Conservation (phyloP, 2,888 invertebrate genomes). For the Quadriops clusia region DNA sequence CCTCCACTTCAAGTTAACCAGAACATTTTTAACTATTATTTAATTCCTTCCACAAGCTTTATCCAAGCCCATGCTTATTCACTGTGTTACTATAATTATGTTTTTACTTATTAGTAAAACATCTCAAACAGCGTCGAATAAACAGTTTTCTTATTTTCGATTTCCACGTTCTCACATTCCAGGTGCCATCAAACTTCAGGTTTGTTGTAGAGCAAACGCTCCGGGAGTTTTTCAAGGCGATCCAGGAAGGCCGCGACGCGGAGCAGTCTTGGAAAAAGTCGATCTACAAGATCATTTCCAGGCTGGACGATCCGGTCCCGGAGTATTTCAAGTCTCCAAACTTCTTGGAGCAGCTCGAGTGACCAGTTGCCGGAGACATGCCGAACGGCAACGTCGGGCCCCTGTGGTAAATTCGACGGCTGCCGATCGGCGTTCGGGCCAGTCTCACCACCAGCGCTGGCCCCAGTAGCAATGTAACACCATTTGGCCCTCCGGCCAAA, state of each 20-base stretch:
- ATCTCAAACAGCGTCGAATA: not conserved
- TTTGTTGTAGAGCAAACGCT: constrained; percentile 95
- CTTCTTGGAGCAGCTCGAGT: constrained; percentile 97
- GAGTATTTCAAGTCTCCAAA: constrained; percentile 99
- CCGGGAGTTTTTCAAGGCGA: constrained; percentile 97
- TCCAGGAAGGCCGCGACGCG: constrained; percentile 89
- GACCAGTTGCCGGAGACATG: constrained; percentile 34
- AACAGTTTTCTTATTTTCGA: not conserved
- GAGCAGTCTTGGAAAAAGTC: constrained; percentile 99
- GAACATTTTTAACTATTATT: no score
- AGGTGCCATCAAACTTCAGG: constrained; percentile 97
- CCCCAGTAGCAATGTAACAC: constrained; percentile 11
- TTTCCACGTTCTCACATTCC: constrained; percentile 4
- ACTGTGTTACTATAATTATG: no score
- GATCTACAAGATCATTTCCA: constrained; percentile 99
- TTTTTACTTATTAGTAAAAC: constrained; percentile 1
- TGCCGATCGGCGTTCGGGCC: constrained; percentile 12
- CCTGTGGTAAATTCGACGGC: constrained; percentile 22
- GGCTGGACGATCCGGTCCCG: constrained; percentile 96
- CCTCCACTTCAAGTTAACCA: no score
- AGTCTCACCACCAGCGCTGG: constrained; percentile 9
- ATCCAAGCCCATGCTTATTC: no score
- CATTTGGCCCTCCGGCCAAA: no score
- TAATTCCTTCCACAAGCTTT: constrained; percentile 2
- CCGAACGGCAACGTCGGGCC: constrained; percentile 23